phyloP scores from a whole-genome alignment of 2,888 invertebrate genomes.

The Ferrisia virgata region DNA sequence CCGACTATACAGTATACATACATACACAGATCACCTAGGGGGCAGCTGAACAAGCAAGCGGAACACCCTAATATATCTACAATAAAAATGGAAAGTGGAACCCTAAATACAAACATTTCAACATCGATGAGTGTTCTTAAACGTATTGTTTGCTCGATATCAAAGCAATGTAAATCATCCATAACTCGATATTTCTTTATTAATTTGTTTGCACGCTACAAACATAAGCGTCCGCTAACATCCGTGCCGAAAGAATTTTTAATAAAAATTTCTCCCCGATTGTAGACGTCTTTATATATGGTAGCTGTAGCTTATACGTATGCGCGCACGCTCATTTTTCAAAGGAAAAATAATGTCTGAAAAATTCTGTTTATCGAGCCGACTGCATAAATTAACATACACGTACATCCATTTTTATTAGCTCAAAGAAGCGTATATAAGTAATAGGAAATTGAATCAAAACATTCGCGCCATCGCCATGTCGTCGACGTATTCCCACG shows the following conservation, averaged over 20 bases:
- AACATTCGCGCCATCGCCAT: neutral
- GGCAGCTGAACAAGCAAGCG: constrained; percentile 24
- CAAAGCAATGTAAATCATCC: constrained; percentile 32
- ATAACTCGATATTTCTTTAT: constrained; percentile 26
- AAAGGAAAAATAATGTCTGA: neutral
- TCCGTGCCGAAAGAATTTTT: neutral
- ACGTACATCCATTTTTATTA: neutral
- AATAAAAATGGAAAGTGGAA: neutral
- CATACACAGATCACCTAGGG: neutral
- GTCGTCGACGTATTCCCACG: constrained; percentile 35
- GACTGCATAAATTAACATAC: neutral
- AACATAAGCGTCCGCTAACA: neutral
- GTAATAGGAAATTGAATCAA: constrained; percentile 16
- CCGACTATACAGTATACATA: too few species aligned
- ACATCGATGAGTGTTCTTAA: neutral
- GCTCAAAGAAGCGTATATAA: neutral
- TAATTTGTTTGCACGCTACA: neutral
- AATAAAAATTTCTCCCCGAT: neutral
- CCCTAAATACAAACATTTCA: constrained; percentile 16
- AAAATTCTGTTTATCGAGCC: neutral
- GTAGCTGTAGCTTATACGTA: too few species aligned
- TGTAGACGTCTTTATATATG: neutral
- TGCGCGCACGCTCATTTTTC: neutral
- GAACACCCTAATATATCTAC: constrained; percentile 16
- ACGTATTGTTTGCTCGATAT: constrained; percentile 16